Conservation (phyloP, 2,113 vertebrate genomes). For the Atlantisia rogersi region DNA sequence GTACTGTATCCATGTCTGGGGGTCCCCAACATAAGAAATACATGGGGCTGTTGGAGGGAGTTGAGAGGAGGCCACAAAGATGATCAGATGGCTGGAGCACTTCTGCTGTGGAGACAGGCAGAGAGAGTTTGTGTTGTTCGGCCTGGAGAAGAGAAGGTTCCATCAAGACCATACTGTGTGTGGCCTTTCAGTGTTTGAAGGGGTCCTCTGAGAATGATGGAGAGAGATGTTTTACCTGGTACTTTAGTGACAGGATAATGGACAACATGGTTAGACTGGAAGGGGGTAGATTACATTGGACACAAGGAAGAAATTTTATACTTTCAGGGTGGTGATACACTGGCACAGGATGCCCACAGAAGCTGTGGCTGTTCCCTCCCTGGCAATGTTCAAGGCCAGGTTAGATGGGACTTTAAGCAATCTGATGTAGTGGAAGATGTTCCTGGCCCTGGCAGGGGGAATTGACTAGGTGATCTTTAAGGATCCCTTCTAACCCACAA, state of each 20-base stretch:
- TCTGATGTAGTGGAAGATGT: neutral
- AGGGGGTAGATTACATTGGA: neutral
- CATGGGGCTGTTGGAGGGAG: neutral
- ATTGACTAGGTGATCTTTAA: neutral
- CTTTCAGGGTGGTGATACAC: neutral
- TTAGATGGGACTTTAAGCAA: neutral
- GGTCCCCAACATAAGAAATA: neutral
- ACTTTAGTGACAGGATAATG: neutral
- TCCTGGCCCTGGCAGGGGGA: neutral
- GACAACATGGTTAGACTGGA: neutral
- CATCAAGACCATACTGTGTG: accelerated
- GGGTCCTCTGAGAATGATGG: no score
- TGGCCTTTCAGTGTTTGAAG: neutral
- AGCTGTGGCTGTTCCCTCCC: no score
- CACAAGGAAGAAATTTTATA: neutral
- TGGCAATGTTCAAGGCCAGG: no score
- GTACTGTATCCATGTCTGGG: neutral
- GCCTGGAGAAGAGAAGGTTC: neutral
- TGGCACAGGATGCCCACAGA: neutral
- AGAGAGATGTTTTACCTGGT: neutral
- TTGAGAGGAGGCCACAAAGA: neutral
- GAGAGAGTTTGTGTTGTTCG: neutral
- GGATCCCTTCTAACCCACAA: neutral
- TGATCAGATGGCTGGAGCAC: neutral
- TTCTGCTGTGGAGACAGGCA: neutral